A percentile compares a stretch with the other conserved stretches of the same genome.
These are phyloP conservation scores for Athetis lepigone DNA, from an alignment of 2,888 invertebrate genomes.

Conservation along the genomic window DNA sequence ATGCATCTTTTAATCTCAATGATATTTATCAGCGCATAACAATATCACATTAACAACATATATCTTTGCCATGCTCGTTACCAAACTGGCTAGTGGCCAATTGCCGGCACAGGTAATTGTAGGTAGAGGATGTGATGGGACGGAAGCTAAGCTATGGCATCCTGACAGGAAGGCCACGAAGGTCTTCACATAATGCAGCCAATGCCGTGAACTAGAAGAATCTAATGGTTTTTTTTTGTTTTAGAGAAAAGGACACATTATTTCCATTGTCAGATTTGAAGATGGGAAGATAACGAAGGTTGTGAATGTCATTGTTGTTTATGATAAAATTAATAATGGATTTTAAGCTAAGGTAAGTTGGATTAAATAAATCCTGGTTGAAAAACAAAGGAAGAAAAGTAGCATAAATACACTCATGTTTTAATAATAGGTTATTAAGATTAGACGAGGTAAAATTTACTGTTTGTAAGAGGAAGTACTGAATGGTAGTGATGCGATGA, in stretches of 20 bases:
- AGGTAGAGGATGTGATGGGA: slow-evolving; percentile 57
- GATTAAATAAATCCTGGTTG: background rate
- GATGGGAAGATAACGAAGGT: slow-evolving; percentile 19
- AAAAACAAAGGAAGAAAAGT: background rate
- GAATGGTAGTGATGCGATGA: too few species aligned
- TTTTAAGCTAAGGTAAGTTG: background rate
- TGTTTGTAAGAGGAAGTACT: too few species aligned
- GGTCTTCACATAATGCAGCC: slow-evolving; percentile 27
- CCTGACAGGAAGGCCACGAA: slow-evolving; percentile 57
- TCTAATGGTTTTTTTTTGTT: slow-evolving; percentile 13
- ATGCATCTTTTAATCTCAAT: background rate
- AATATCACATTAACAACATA: slow-evolving; percentile 11
- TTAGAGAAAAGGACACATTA: slow-evolving; percentile 34
- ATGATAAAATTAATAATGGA: background rate
- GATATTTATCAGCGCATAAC: slow-evolving; percentile 15
- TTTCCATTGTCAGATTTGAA: slow-evolving; percentile 22
- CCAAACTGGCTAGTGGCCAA: slow-evolving; percentile 38
- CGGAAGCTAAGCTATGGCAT: slow-evolving; percentile 55
- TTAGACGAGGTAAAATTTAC: too few species aligned
- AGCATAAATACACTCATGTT: background rate
- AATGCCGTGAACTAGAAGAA: slow-evolving; percentile 51
- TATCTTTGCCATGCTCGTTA: slow-evolving; percentile 28
- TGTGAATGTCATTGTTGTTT: slow-evolving; percentile 25
- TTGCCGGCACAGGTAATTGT: slow-evolving; percentile 52
- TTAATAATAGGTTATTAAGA: too few species aligned